Evolutionary conservation across 2,797 vertebrate species (phyloP), one percentile per base, ranked within the genome.

Genomic region (Danio tinwini): DNA sequence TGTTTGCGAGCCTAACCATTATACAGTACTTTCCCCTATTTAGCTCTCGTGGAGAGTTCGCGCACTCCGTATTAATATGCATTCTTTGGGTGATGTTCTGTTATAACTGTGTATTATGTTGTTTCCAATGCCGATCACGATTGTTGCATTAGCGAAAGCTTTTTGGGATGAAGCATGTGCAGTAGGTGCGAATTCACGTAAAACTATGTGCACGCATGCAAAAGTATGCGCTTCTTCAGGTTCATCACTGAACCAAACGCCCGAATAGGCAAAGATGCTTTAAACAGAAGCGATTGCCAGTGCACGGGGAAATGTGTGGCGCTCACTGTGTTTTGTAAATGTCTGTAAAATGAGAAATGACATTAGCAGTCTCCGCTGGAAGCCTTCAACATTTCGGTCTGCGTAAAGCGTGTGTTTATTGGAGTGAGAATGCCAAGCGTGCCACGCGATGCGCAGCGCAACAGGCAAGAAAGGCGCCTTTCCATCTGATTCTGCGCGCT

Each of bases 401-500:
- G 39, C 40, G 47, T 40, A 17, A 40, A 39, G 78, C 40, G 21
- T 39, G n/a, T 55, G 47, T 63, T 39, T 56, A 64, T 49, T 56
- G 68, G 21, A 42, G 58, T 62, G 45, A 56, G 17, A 65, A 65
- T 55, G 9, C 61, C 49, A 49, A 39, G 49, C 9, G 59, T 29
- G 21, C 45, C 64, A 50, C 6, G 56, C 62, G 59, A 42, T 21
- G 69, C 59, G 59, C 68, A 5, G 61, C 70, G 78, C 78, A 80
- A 80, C 78, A 80, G 78, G 78, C 78, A 44, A 55, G 29, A 40
- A 64, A 45, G 14, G 16, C 59, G 29, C 29, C 17, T 78, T 69
- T 52, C 29, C 53, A 9, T 58, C 14, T n/a, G n/a, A 42, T 63
- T 78, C 8, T 50, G 56, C 67, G 10, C 19, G 58, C 42, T 74